phyloP scores from a whole-genome alignment of 2,888 invertebrate genomes.

The Reticulitermes lucifugus region DNA sequence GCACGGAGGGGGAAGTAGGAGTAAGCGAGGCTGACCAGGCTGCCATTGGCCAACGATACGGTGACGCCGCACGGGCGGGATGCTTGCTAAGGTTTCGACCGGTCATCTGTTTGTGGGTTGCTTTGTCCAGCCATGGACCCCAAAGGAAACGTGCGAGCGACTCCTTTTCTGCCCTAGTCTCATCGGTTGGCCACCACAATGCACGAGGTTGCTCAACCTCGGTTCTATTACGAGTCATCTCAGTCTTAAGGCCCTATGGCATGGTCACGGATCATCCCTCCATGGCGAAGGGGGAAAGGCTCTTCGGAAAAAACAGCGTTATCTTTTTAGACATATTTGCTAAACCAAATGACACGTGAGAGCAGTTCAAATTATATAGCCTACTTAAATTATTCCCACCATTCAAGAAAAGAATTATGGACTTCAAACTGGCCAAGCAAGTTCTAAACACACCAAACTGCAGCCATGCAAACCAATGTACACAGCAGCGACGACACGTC shows the following conservation, averaged over 20 bases:
- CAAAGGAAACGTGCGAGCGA: conserved; percentile 48
- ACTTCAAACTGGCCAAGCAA: conserved; percentile 31
- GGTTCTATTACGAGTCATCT: conserved; percentile 49
- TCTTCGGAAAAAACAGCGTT: conserved; percentile 64
- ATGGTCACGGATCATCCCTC: conserved; percentile 59
- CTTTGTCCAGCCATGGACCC: conserved; percentile 48
- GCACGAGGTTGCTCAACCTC: conserved; percentile 50
- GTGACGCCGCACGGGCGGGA: conserved; percentile 45
- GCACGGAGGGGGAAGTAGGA: conserved; percentile 46
- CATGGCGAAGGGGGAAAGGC: conserved; percentile 64
- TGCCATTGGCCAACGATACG: conserved; percentile 48
- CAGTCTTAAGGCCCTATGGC: conserved; percentile 62
- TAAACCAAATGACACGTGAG: conserved; percentile 37
- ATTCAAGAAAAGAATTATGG: neutral
- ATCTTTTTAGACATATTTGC: conserved; percentile 50
- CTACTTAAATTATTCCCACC: neutral
- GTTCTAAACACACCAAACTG: neutral
- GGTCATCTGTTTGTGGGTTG: conserved; percentile 37
- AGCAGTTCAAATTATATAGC: conserved; percentile 40
- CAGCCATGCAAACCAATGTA: conserved; percentile 24
- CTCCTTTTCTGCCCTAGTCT: conserved; percentile 50
- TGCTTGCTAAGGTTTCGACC: conserved; percentile 43
- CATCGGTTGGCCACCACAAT: conserved; percentile 52
- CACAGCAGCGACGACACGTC: neutral
- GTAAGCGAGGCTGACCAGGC: conserved; percentile 43